Conservation (phyloP, 2,888 invertebrate species). For the Ceramica pisi region DNA sequence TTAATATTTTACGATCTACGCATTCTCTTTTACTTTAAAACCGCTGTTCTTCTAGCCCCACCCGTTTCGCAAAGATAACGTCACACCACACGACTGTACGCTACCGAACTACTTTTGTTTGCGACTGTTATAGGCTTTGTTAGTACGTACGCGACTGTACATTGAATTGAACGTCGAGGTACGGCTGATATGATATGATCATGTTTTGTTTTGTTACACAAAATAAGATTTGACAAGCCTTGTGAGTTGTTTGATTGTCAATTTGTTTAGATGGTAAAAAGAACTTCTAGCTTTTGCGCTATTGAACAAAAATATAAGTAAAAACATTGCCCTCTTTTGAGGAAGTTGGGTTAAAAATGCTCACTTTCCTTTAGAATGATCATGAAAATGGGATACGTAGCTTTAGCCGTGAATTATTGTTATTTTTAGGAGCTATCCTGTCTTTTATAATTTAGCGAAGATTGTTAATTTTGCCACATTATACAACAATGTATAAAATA, state of each 20-base stretch:
- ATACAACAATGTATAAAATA: no score
- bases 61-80: constrained; percentile 65
- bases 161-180: constrained; percentile 45
- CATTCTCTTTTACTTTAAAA: not conserved
- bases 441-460: no score
- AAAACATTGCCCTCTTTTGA: no score
- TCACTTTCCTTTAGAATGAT: no score
- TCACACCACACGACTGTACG: constrained; percentile 56
- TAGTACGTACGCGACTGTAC: constrained; percentile 46
- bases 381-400: no score
- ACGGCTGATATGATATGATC: constrained; percentile 21
- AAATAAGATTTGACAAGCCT: not conserved
- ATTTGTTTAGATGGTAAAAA: not conserved
- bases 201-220: constrained; percentile 6
- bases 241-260: constrained; percentile 1
- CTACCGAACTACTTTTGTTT: constrained; percentile 66
- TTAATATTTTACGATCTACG: not conserved
- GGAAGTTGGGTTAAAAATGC: no score
- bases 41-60: constrained; percentile 40
- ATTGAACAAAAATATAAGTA: no score
- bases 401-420: no score
- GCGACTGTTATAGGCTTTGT: constrained; percentile 59
- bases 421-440: no score
- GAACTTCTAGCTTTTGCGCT: not conserved
- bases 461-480: no score